Percentiles rank a stretch among this genome's conserved stretches.
Evolutionary conservation across 1,140 invertebrate genomes (phyloP).

Genomic region (Homalodisca vitripennis): DNA sequence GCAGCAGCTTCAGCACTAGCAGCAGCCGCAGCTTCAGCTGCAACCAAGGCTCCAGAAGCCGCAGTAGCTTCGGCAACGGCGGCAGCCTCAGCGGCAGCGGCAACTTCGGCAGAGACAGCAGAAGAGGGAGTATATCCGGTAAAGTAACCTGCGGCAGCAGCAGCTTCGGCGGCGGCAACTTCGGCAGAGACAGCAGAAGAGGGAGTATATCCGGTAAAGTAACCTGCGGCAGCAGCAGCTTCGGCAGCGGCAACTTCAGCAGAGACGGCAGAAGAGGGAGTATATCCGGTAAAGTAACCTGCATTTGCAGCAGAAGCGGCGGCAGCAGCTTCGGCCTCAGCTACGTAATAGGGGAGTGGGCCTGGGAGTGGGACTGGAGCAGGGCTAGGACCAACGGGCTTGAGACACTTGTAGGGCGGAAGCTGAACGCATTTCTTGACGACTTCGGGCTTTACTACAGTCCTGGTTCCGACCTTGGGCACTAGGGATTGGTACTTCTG

Average conservation of each 20-base stretch:
- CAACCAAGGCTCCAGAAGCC: background rate
- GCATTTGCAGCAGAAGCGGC: background rate
- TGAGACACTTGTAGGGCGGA: conserved; percentile 1
- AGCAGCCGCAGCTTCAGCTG: background rate
- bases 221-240: background rate
- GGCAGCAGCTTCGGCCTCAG: background rate
- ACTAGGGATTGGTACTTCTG: background rate
- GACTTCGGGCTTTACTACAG: conserved; percentile 6
- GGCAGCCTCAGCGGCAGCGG: background rate
- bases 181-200: background rate
- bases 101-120: too few relatives aligned
- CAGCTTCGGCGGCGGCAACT: background rate
- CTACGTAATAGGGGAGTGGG: too few relatives aligned
- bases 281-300: background rate
- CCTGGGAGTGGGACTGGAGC: background rate
- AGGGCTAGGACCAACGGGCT: background rate
- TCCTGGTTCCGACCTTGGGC: conserved; percentile 1
- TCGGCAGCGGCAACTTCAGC: background rate
- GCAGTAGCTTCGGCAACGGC: background rate
- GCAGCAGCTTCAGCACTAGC: background rate
- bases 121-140: too few relatives aligned
- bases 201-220: background rate
- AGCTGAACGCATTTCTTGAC: conserved; percentile 5
- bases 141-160: background rate
- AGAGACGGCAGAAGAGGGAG: too few relatives aligned